Base-by-base conservation (phyloP, 2,888 invertebrate genomes). In the Endotricha flammealis region DNA sequence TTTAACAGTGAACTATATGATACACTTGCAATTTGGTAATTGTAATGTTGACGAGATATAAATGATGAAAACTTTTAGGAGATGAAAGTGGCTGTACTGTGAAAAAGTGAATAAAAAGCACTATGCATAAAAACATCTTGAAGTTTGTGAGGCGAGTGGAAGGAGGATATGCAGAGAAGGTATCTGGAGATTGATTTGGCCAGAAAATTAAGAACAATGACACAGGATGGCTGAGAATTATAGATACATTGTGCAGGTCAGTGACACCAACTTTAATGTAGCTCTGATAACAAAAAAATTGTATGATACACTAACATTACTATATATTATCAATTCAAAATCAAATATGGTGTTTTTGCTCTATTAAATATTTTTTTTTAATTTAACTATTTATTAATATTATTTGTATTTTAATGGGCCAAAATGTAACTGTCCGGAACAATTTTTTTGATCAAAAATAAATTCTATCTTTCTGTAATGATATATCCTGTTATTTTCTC, bases 171-270 rank as follows among this genome's bases (percentile, higher is more conserved):
- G 66, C 60, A 59, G 64, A 61, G 58, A 53, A 60, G 45, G 51
- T 50, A 56, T 57, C 50, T 57, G 53, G 47, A 49, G 44, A 54
- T 58, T 52, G 52, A 59, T 64, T 67, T 61, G 50, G 53, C 47
- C 51, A 50, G 44, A 40, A 55, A 60, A 63, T 60, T 64, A 57
- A 76, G 64, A 64, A 80, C 65, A 72, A 82, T 81, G 80, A 66
- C 76, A 69, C 77, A 88, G 73, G 66, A 89, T 89, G 89, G 87
- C 88, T 74, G 90, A 90, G 67, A 90, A 89, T 82, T 90, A 89
- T 73, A 88, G 92, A 67, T 90, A 90, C 79, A 92, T 93, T 72
- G 91, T 93, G 56, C 94, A 95, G 90, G 95, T 95, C 47, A 67
- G 78, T 78, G 41, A 20, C 20, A 20, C 6, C 20, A 20, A 20